phyloP scores from a whole-genome alignment of 2,113 vertebrate species.

The Archilochus colubris region DNA sequence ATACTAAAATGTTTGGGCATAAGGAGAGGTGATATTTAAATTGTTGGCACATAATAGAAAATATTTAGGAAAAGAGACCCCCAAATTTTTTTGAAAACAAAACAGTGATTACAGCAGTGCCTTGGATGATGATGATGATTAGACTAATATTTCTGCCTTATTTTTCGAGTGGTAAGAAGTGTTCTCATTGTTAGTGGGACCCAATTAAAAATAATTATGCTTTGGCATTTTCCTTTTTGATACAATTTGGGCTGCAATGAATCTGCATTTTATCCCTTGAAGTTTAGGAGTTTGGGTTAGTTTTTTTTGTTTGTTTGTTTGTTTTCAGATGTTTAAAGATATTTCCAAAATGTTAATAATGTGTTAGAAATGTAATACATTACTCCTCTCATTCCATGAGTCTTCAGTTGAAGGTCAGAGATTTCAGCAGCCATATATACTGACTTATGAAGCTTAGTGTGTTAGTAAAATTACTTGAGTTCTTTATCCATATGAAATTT shows the following conservation, averaged over 20 bases:
- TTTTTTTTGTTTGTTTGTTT: background rate
- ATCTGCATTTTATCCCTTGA: background rate
- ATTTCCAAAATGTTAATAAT: background rate
- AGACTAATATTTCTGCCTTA: conserved; percentile 25
- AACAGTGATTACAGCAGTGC: background rate
- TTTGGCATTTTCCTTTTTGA: conserved; percentile 10
- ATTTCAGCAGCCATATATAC: background rate
- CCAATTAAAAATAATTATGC: conserved; percentile 67
- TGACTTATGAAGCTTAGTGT: background rate
- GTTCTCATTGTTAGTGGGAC: conserved; percentile 46
- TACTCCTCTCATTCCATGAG: background rate
- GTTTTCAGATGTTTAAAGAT: background rate
- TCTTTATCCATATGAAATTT: background rate
- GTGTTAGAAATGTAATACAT: background rate
- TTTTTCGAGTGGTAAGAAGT: background rate
- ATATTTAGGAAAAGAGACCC: background rate
- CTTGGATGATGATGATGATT: background rate
- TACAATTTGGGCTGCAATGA: background rate
- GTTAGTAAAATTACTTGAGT: background rate
- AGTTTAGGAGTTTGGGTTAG: background rate
- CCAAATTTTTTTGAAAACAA: background rate
- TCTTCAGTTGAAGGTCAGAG: background rate
- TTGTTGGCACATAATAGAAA: background rate
- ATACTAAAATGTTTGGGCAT: background rate
- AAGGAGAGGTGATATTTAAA: background rate